Conservation (phyloP, 2,113 vertebrate genomes). For the Eidolon helvum region DNA sequence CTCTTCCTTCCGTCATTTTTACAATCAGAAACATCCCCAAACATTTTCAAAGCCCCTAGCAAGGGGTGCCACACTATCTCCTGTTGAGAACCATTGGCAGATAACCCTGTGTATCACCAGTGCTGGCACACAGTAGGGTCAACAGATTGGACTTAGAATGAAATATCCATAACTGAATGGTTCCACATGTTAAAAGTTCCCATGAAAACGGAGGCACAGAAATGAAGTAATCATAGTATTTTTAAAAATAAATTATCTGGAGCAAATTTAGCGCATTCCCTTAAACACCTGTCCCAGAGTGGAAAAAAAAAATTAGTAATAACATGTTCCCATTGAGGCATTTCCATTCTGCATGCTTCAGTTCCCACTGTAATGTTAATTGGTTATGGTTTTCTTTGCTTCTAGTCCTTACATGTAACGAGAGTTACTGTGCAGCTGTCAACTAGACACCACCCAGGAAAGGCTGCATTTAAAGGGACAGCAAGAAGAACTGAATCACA, state of each 20-base stretch:
- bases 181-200: conserved; percentile 20
- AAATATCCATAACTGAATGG: not conserved
- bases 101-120: not conserved
- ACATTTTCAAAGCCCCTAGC: not conserved
- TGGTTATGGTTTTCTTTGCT: conserved; percentile 56
- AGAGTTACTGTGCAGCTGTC: conserved; percentile 47
- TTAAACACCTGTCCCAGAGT: conserved; percentile 66
- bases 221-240: conserved; percentile 17
- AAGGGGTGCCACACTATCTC: not conserved
- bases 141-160: not conserved
- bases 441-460: not conserved
- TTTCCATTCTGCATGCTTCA: conserved; percentile 31
- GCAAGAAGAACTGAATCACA: not conserved
- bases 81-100: not conserved
- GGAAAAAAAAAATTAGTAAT: not conserved
- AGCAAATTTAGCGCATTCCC: conserved; percentile 50
- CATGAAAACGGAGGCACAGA: conserved; percentile 46
- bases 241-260: conserved; percentile 51
- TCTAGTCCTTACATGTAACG: not conserved
- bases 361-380: conserved; percentile 8
- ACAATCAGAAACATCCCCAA: not conserved
- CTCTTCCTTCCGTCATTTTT: not conserved
- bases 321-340: not conserved
- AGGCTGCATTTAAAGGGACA: not conserved
- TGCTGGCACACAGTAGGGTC: not conserved